Conservation (phyloP, 2,888 invertebrate species). For the Thymelicus lineola region DNA sequence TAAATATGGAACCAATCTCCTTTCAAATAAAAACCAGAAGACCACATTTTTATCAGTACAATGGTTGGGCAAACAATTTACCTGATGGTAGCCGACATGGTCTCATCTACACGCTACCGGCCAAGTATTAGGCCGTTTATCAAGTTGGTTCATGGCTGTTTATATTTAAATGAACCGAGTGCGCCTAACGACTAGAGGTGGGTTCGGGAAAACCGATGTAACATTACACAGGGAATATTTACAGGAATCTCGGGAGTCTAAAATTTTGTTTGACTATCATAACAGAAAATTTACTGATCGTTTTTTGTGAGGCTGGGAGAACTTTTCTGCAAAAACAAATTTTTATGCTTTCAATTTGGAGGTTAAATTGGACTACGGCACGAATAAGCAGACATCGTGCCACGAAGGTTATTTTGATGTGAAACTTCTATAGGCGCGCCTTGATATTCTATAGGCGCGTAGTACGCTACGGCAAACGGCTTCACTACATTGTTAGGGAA, state of each 20-base stretch:
- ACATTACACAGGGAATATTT: background rate
- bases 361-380: background rate
- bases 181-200: slow-evolving; percentile 13
- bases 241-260: background rate
- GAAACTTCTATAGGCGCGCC: no score
- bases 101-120: no score
- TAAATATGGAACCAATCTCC: no score
- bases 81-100: no score
- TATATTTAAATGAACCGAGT: slow-evolving; percentile 10
- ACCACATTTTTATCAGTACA: no score
- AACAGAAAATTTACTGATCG: slow-evolving; percentile 19
- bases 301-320: background rate
- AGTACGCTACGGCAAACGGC: no score
- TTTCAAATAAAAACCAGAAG: no score
- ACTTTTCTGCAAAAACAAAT: background rate
- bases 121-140: no score
- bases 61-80: no score
- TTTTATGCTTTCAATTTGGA: slow-evolving; percentile 2
- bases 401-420: no score
- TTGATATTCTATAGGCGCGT: no score
- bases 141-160: slow-evolving; percentile 6
- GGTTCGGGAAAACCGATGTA: background rate
- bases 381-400: background rate
- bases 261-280: slow-evolving; percentile 5
- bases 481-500: no score